A percentile compares a stretch with the other conserved stretches of the same genome.
phyloP scores from a whole-genome alignment of 2,888 invertebrate species.

The Eupithecia exiguata region DNA sequence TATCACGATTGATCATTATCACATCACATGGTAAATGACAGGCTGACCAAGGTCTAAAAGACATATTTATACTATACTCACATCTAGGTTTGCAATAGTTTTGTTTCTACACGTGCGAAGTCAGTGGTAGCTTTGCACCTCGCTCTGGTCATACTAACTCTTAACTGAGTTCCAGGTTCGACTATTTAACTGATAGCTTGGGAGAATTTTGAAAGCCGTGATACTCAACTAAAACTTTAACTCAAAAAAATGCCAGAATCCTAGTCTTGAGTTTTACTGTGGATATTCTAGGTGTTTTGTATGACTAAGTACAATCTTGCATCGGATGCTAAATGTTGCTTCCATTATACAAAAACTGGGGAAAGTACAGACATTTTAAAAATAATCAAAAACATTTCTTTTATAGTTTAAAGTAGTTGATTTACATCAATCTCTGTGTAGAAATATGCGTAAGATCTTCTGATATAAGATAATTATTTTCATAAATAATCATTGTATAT shows the following conservation, averaged over 20 bases:
- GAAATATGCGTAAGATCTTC: not conserved
- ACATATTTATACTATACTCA: too few relatives aligned
- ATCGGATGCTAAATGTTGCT: not conserved
- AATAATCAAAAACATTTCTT: not conserved
- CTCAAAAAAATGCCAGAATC: not conserved
- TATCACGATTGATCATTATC: not conserved
- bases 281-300: not conserved
- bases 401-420: not conserved
- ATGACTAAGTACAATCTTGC: not conserved
- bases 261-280: not conserved
- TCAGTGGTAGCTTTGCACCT: not conserved
- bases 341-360: not conserved
- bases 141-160: not conserved
- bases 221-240: not conserved
- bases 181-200: not conserved
- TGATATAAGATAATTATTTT: not conserved
- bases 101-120: not conserved
- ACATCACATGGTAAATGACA: too few relatives aligned
- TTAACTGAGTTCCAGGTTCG: not conserved
- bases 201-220: not conserved
- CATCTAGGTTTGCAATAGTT: not conserved
- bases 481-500: too few relatives aligned
- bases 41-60: not conserved
- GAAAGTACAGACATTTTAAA: not conserved
- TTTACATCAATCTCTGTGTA: not conserved